Evolutionary conservation across 2,797 vertebrate genomes (phyloP).

Genomic region (Premnoplex brunnescens): DNA sequence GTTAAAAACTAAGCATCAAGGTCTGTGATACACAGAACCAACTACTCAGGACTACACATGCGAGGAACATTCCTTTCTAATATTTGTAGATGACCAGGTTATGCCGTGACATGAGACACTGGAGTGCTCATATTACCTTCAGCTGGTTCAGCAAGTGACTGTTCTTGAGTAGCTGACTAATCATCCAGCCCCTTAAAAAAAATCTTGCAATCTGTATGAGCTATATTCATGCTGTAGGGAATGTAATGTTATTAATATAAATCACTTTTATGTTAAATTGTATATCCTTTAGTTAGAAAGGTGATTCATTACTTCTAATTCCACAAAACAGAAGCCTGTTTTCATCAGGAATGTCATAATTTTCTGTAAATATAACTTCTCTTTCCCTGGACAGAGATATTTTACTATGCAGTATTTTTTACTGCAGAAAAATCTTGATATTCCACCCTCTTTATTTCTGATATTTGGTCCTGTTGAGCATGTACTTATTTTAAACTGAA

Average conservation of each 20-base stretch:
- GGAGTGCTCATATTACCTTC: not conserved
- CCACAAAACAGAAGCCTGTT: not conserved
- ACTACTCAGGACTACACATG: not conserved
- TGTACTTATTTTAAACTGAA: not conserved
- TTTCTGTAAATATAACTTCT: not conserved
- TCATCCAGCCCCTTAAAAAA: not conserved
- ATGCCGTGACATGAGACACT: not conserved
- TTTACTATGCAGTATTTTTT: not conserved
- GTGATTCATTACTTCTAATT: not conserved
- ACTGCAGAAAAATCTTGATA: not conserved
- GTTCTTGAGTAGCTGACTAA: not conserved
- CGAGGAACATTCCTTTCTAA: slow-evolving; percentile 52
- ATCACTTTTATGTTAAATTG: not conserved
- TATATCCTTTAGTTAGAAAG: not conserved
- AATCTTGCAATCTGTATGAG: not conserved
- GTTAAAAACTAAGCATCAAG: not conserved
- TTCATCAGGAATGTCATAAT: not conserved
- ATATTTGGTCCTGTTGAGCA: not conserved
- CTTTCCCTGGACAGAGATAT: not conserved
- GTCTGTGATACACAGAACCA: not conserved
- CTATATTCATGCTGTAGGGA: not conserved
- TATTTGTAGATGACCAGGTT: slow-evolving; percentile 52
- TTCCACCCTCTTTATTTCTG: not conserved
- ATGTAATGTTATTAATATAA: not conserved
- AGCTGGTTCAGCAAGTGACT: slow-evolving; percentile 30